Conservation (phyloP, 2,888 invertebrate genomes). For the Mesoligia furuncula region DNA sequence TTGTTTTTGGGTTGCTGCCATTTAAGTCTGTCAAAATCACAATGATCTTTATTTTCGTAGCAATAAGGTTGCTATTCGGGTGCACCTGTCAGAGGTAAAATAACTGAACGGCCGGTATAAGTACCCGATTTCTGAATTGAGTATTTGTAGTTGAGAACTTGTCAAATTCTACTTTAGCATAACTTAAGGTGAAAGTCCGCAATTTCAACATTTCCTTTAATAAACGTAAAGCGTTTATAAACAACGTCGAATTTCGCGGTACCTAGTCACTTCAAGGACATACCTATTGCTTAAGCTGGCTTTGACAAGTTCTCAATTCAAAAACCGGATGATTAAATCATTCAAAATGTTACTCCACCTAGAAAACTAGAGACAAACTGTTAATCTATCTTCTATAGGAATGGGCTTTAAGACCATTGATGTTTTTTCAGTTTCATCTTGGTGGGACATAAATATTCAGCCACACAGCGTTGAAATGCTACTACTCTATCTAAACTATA, state of each 20-base stretch:
- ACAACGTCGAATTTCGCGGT: background rate
- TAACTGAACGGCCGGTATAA: background rate
- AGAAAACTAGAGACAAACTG: background rate
- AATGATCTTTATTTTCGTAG: background rate
- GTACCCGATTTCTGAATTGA: background rate
- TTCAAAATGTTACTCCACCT: background rate
- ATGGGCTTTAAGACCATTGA: background rate
- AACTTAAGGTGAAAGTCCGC: background rate
- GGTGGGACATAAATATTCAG: background rate
- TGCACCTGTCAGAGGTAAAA: background rate
- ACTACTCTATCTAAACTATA: constrained; percentile 12
- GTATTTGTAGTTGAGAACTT: background rate
- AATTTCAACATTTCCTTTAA: background rate
- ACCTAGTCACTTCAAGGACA: background rate
- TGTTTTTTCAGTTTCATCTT: background rate
- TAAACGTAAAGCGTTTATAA: background rate
- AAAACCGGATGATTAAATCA: background rate
- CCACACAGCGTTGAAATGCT: background rate
- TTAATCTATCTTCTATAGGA: background rate
- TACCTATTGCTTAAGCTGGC: background rate
- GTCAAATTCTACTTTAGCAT: background rate
- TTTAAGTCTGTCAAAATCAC: background rate
- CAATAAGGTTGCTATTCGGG: background rate
- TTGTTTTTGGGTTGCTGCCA: background rate
- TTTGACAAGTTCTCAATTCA: background rate